Evolutionary conservation across 1,140 invertebrate species (phyloP).

Genomic region (Zaprionus camerounensis): DNA sequence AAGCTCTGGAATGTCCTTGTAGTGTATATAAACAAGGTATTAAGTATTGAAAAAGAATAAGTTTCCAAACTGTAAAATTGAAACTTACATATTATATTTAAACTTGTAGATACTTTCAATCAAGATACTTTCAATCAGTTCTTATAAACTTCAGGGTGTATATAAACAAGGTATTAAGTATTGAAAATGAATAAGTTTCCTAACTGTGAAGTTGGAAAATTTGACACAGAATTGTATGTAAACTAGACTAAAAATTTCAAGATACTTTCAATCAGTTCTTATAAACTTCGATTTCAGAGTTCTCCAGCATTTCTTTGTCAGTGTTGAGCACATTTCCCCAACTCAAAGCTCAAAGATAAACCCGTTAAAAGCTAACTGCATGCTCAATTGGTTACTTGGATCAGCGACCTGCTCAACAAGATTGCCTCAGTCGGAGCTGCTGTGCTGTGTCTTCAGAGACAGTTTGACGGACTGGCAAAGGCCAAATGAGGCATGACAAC

Average conservation of each 20-base stretch:
- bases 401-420: slow-evolving; percentile 32
- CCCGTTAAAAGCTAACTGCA: slow-evolving; percentile 1
- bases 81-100: too few species aligned
- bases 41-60: not conserved
- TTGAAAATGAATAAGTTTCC: too few species aligned
- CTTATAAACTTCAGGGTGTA: too few species aligned
- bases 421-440: not conserved
- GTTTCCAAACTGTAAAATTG: too few species aligned
- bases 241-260: too few species aligned
- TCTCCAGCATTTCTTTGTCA: not conserved
- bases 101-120: too few species aligned
- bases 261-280: not conserved
- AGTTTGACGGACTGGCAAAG: slow-evolving; percentile 7
- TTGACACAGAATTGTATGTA: too few species aligned
- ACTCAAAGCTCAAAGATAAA: not conserved
- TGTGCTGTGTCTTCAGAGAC: not conserved
- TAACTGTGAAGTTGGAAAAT: not conserved
- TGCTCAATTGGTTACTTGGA: not conserved
- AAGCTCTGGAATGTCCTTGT: not conserved
- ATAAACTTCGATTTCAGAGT: not conserved
- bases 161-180: too few species aligned
- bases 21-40: slow-evolving; percentile 1
- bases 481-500: slow-evolving; percentile 70
- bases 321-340: not conserved
- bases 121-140: too few species aligned